Evolutionary conservation across 2,888 invertebrate species (phyloP), one percentile per base, ranked within the genome.

Genomic region (Hyles lineata): DNA sequence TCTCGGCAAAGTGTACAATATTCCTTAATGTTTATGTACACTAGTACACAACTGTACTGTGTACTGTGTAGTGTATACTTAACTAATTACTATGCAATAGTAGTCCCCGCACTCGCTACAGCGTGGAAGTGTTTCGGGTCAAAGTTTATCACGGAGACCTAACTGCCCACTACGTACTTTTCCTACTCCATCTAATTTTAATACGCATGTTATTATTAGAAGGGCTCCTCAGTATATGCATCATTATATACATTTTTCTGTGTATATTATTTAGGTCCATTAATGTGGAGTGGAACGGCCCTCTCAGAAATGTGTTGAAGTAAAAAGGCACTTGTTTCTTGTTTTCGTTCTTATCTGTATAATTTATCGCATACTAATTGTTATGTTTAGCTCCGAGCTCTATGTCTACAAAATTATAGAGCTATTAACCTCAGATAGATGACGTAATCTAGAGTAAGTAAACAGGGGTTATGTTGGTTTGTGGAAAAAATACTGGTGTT

Each of bases 121-220:
- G 23, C 23, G n/a, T 79, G 78, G 77, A 78, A 75, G 75, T 78
- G 76, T 75, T 71, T 59, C 72, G 79, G 91, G 87, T 90, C 88
- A 84, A 75, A 89, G 92, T 86, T 89, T 92, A 92, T 92, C 92
- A 73, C 50, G 52, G 63, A 77, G 80, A 82, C 81, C 83, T 80
- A 80, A 82, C 83, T 80, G 80, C 76, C 75, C 80, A 79, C 79
- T 81, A 80, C 79, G 91, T 92, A 91, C 86, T 91, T 92, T 92
- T 92, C 92, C 92, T 89, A 86, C 86, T 88, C 86, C 88, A 82
- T 90, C 89, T 90, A 90, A 90, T 87, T 90, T 88, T 87, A 89
- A 86, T 80, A 79, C 80, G 83, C 82, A 82, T 81, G 81, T 83
- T 80, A 78, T 76, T 79, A 82, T 83, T 81, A 78, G 82, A 78